Conservation (phyloP, 2,888 invertebrate species). For the Brassicogethes aeneus region DNA sequence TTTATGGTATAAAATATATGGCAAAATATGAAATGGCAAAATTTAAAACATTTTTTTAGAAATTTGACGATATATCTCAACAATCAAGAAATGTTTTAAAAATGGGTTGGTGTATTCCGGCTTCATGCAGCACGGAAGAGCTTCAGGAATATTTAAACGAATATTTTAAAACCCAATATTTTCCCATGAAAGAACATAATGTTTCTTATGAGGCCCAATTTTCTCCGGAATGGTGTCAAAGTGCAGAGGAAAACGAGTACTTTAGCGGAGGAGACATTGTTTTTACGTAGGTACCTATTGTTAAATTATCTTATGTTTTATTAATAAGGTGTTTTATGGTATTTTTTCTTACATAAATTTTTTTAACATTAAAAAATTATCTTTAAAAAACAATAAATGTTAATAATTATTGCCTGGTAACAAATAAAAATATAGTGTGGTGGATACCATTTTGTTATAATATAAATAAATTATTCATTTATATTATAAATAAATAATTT, state of each 20-base stretch:
- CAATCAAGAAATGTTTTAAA: constrained; percentile 30
- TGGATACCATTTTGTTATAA: too few relatives aligned
- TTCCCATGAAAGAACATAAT: constrained; percentile 24
- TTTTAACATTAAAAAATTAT: too few relatives aligned
- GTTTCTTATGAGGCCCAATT: constrained; percentile 26
- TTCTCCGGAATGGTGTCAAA: constrained; percentile 28
- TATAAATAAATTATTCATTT: too few relatives aligned
- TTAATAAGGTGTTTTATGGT: neutral
- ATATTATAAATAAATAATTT: too few relatives aligned
- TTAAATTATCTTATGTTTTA: neutral
- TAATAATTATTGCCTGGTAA: too few relatives aligned
- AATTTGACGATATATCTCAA: constrained; percentile 30
- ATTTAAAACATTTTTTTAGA: too few relatives aligned
- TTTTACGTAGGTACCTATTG: constrained; percentile 35
- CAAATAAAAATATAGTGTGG: too few relatives aligned
- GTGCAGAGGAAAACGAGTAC: constrained; percentile 21
- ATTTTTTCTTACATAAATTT: too few relatives aligned
- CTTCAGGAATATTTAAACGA: constrained; percentile 29
- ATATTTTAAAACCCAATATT: constrained; percentile 29
- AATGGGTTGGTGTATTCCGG: constrained; percentile 36
- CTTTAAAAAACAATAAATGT: too few relatives aligned
- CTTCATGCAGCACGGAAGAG: constrained; percentile 32
- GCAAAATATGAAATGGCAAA: too few relatives aligned
- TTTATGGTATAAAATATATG: too few relatives aligned
- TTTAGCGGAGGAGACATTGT: constrained; percentile 31